Evolutionary conservation across 2,113 vertebrate species (phyloP).

Genomic region (Microcebus ravelobensis): DNA sequence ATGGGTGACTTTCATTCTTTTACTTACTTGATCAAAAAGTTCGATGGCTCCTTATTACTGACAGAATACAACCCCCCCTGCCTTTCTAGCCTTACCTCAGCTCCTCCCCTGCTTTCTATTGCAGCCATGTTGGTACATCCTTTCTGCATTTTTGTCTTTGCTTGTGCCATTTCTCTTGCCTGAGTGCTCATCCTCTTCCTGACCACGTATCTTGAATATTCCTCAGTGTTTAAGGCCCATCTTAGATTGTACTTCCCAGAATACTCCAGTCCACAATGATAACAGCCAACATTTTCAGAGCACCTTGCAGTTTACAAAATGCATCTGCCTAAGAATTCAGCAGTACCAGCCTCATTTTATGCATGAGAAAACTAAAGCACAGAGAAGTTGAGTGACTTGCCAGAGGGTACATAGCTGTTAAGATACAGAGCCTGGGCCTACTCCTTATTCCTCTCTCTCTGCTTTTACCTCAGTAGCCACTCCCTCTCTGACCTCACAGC

Average conservation of each 20-base stretch:
- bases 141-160: background rate
- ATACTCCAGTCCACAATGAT: background rate
- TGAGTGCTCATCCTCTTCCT: background rate
- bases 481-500: conserved; percentile 55
- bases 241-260: background rate
- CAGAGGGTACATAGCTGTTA: background rate
- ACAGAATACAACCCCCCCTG: background rate
- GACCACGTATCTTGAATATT: background rate
- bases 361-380: background rate
- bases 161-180: background rate
- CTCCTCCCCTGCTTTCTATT: background rate
- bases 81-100: background rate
- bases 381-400: background rate
- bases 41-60: background rate
- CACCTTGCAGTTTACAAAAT: conserved; percentile 49
- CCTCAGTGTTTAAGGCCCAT: background rate
- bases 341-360: background rate
- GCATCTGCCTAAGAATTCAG: background rate
- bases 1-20: background rate
- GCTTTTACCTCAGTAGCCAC: conserved; percentile 45
- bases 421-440: background rate
- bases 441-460: background rate
- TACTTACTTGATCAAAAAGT: background rate
- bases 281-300: background rate
- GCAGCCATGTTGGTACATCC: background rate